Evolutionary conservation across 1,140 invertebrate species (phyloP).

Genomic region (Drosophila lacertosa): DNA sequence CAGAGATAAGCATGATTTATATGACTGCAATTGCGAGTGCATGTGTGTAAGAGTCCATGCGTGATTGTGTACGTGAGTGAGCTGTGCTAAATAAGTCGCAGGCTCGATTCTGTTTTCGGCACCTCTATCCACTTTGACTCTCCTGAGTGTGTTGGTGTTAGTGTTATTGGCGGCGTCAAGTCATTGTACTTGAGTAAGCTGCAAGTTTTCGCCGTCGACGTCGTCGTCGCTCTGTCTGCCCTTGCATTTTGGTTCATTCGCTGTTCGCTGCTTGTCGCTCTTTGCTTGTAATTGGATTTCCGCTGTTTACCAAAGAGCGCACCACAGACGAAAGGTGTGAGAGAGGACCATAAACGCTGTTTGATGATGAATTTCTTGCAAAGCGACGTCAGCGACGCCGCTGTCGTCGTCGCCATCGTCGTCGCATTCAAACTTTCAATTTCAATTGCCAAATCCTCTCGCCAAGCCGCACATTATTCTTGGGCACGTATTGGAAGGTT

Average conservation of each 20-base stretch:
- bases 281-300: slow-evolving; percentile 77
- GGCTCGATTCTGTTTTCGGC: slow-evolving; percentile 12
- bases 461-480: slow-evolving; percentile 40
- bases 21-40: not conserved
- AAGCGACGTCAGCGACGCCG: slow-evolving; percentile 4
- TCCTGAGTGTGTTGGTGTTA: slow-evolving; percentile 9
- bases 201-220: slow-evolving; percentile 29
- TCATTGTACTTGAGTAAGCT: slow-evolving; percentile 49
- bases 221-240: slow-evolving; percentile 59
- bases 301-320: slow-evolving; percentile 55
- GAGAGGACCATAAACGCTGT: slow-evolving; percentile 38
- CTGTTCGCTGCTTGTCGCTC: no score
- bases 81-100: slow-evolving; percentile 11
- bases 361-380: slow-evolving; percentile 71
- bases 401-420: not conserved
- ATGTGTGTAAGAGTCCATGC: not conserved
- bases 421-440: slow-evolving; percentile 74
- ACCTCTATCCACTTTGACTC: slow-evolving; percentile 5
- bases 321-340: slow-evolving; percentile 1
- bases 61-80: not conserved
- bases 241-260: slow-evolving; percentile 35
- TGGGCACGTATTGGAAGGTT: slow-evolving; percentile 29
- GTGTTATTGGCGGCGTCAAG: slow-evolving; percentile 24
- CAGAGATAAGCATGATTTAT: slow-evolving; percentile 5
- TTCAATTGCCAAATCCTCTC: slow-evolving; percentile 72